These are phyloP conservation scores for Petrocephalus sullivani DNA, from an alignment of 2,797 vertebrate genomes.

Conservation along the genomic window DNA sequence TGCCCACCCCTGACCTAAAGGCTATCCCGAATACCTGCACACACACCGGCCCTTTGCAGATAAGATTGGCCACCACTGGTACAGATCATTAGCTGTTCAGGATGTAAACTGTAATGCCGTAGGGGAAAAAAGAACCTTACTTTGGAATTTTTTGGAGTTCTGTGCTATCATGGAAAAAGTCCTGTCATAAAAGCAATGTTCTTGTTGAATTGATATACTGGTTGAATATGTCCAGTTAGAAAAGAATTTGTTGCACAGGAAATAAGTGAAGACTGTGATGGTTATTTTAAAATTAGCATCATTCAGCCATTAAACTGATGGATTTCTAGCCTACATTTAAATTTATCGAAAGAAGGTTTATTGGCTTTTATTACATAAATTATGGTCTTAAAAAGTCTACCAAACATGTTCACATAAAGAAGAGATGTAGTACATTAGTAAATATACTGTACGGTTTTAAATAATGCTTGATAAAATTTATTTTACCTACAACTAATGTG, in stretches of 20 bases:
- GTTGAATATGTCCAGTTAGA: background rate
- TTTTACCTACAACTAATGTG: slow-evolving; percentile 45
- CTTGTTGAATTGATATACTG: background rate
- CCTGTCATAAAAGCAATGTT: background rate
- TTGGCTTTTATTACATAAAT: slow-evolving; percentile 42
- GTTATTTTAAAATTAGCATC: background rate
- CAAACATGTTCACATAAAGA: slow-evolving; percentile 40
- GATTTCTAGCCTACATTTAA: background rate
- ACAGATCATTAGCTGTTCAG: background rate
- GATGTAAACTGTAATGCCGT: background rate
- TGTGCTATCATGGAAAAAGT: background rate
- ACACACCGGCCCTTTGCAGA: too few relatives aligned
- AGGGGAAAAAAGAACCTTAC: background rate
- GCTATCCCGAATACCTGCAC: too few relatives aligned
- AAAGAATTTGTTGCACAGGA: background rate
- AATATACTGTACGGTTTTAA: slow-evolving; percentile 55
- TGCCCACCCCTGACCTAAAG: too few relatives aligned
- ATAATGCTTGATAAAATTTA: slow-evolving; percentile 61
- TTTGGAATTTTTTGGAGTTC: background rate
- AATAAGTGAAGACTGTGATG: background rate
- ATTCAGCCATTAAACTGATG: background rate
- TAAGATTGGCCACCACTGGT: background rate
- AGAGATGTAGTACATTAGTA: slow-evolving; percentile 49
- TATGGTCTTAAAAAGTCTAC: slow-evolving; percentile 40
- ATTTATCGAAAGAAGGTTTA: slow-evolving; percentile 25